These are phyloP conservation scores for Trachemys scripta DNA, from an alignment of 2,113 vertebrate species.

Conservation along the genomic window DNA sequence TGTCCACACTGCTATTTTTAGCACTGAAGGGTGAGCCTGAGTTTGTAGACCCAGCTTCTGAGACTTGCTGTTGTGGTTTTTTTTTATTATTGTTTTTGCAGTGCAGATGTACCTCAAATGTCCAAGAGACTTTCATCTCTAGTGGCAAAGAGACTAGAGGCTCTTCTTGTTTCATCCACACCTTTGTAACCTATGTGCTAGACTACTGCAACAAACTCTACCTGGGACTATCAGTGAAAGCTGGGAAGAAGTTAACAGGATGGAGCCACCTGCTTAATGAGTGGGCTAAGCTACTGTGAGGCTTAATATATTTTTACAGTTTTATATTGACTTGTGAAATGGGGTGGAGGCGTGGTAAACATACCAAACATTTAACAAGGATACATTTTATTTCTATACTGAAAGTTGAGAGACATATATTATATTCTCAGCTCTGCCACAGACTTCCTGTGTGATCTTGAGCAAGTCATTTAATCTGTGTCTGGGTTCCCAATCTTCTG, in stretches of 20 bases:
- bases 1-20: background rate
- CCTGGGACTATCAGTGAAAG: background rate
- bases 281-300: background rate
- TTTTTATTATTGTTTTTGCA: background rate
- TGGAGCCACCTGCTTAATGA: background rate
- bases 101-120: background rate
- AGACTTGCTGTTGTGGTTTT: background rate
- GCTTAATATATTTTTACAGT: background rate
- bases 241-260: background rate
- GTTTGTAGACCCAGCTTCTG: background rate
- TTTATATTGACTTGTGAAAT: background rate
- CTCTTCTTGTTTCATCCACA: background rate
- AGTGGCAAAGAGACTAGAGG: background rate
- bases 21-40: background rate
- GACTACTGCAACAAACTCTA: background rate
- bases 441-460: background rate
- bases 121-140: background rate
- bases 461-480: background rate
- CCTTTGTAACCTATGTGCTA: accelerated
- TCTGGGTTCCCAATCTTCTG: background rate
- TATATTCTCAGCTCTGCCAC: accelerated
- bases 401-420: background rate
- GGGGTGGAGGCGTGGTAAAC: background rate
- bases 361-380: background rate
- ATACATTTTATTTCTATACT: background rate